Percentiles rank a stretch among this genome's conserved stretches.
Evolutionary conservation across 2,113 vertebrate genomes (phyloP).

Genomic region (Neopipo cinnamomea): DNA sequence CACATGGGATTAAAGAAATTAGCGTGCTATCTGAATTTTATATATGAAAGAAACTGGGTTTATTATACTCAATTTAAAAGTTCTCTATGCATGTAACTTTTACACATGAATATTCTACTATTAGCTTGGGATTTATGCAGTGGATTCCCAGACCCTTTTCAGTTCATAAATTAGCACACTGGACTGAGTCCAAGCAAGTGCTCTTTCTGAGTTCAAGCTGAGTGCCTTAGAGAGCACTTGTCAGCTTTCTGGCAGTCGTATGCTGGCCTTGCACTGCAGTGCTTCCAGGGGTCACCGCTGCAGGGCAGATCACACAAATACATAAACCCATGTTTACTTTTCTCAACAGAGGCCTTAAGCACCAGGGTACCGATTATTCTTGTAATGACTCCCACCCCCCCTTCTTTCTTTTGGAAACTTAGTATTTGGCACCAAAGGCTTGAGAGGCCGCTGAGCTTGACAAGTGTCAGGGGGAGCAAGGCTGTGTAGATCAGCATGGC

Average conservation of each 20-base stretch:
- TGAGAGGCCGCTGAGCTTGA: not conserved
- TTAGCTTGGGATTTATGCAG: not conserved
- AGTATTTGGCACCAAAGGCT: not conserved
- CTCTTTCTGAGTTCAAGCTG: not conserved
- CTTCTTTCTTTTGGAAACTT: not conserved
- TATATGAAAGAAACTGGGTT: not conserved
- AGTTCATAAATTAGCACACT: slow-evolving; percentile 6
- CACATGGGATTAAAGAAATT: not conserved
- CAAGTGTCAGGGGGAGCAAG: not conserved
- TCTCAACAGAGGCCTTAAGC: not conserved
- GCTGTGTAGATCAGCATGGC: not conserved
- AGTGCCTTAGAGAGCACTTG: not conserved
- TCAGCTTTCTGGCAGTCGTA: not conserved
- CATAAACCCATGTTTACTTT: not conserved
- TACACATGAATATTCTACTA: not conserved
- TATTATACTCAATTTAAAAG: not conserved
- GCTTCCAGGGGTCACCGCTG: not conserved
- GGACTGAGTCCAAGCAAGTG: not conserved
- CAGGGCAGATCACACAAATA: not conserved
- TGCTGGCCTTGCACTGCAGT: not conserved
- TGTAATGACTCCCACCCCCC: not conserved
- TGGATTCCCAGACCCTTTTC: not conserved
- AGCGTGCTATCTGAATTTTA: not conserved
- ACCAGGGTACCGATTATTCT: not conserved
- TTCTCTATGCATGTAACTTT: not conserved